A percentile compares a stretch with the other conserved stretches of the same genome.
phyloP scores from a whole-genome alignment of 2,888 invertebrate species.

The Cryptus armator region DNA sequence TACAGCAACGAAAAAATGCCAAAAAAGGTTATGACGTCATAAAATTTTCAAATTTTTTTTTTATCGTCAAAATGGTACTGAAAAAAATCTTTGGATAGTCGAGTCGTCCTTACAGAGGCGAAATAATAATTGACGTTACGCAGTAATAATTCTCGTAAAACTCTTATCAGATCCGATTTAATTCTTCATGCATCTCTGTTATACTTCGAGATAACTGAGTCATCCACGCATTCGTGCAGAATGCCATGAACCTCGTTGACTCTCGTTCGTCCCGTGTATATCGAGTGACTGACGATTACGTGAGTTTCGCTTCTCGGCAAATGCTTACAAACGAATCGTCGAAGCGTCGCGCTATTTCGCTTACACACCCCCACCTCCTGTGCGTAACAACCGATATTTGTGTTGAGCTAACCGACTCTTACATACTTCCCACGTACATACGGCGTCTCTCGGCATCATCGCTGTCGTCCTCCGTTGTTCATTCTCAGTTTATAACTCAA shows the following conservation, averaged over 20 bases:
- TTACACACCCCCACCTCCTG: conserved; percentile 24
- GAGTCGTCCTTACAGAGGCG: no score
- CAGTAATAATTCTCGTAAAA: background rate
- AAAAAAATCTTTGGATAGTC: no score
- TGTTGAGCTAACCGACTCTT: conserved; percentile 25
- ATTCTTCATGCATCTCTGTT: background rate
- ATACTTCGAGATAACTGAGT: background rate
- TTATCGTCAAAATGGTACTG: no score
- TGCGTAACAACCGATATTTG: conserved; percentile 4
- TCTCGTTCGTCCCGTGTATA: background rate
- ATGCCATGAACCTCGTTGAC: conserved; percentile 11
- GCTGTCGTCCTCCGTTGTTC: background rate
- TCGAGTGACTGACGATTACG: conserved; percentile 32
- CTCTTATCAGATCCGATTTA: background rate
- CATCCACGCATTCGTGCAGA: background rate
- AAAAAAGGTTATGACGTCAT: no score
- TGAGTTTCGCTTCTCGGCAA: background rate
- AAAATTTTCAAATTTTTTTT: no score
- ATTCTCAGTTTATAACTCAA: background rate
- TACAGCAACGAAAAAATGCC: no score
- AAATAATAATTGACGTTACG: no score
- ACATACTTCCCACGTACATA: conserved; percentile 10
- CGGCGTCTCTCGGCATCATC: background rate
- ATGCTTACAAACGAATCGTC: conserved; percentile 33
- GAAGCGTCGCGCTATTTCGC: conserved; percentile 44